Evolutionary conservation across 1,140 invertebrate genomes (phyloP).

Genomic region (Hycleus cichorii): DNA sequence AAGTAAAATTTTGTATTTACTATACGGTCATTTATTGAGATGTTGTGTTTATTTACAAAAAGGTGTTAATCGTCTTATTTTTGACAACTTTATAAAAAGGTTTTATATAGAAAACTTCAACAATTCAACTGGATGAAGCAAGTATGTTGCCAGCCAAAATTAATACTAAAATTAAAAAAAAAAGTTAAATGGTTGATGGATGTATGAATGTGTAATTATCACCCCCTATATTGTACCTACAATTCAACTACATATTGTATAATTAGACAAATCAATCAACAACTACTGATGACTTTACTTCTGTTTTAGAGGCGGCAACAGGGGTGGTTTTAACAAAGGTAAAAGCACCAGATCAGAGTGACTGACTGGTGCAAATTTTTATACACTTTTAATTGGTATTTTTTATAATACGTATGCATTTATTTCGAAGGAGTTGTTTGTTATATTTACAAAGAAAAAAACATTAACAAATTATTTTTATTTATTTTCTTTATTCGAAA

Average conservation of each 20-base stretch:
- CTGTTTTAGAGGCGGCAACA: conserved; percentile 40
- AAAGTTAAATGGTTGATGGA: conserved; percentile 6
- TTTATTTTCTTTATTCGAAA: no score
- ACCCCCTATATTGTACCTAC: conserved; percentile 20
- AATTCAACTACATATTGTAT: background rate
- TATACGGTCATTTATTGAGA: no score
- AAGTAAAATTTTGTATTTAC: no score
- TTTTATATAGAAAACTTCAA: background rate
- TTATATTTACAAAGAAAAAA: no score
- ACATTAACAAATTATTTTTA: no score
- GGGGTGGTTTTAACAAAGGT: conserved; percentile 41
- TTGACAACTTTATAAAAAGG: no score
- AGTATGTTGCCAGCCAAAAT: background rate
- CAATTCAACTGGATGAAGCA: background rate
- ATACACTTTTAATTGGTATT: conserved; percentile 29
- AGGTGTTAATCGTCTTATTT: no score
- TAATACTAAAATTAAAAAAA: background rate
- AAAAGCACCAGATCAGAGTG: conserved; percentile 34
- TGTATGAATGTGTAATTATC: conserved; percentile 15
- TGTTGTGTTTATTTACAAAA: no score
- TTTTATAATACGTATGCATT: conserved; percentile 6
- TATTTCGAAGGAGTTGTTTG: conserved; percentile 12
- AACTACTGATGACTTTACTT: conserved; percentile 38
- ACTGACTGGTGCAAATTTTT: conserved; percentile 33
- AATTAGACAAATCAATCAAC: conserved; percentile 10